Evolutionary conservation across 2,113 vertebrate species (phyloP).

Genomic region (Pelecanoides urinatrix): DNA sequence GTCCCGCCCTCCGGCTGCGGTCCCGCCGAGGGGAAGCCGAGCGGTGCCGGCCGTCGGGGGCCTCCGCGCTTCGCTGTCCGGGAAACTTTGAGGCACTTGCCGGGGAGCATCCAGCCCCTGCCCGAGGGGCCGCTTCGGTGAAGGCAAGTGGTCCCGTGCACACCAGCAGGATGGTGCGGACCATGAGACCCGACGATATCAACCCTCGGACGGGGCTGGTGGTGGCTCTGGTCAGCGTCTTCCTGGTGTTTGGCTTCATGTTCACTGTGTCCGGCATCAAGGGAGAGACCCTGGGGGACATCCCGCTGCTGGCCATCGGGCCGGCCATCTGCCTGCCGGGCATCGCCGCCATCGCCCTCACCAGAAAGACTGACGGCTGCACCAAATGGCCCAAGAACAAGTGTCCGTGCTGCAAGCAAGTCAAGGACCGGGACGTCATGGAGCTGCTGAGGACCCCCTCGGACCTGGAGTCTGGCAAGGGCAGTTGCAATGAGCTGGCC

Average conservation of each 20-base stretch:
- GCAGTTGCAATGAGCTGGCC: conserved; percentile 72
- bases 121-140: not conserved
- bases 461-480: conserved; percentile 76
- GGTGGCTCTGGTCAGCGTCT: conserved; percentile 83
- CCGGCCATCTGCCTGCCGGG: conserved; percentile 84
- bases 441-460: conserved; percentile 78
- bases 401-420: conserved; percentile 63
- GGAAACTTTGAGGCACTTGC: not conserved
- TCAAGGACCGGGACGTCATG: conserved; percentile 67
- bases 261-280: conserved; percentile 86
- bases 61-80: accelerated
- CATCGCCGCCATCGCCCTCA: conserved; percentile 79
- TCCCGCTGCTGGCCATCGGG: conserved; percentile 83
- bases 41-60: not conserved
- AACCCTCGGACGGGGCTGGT: conserved; percentile 84
- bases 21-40: not conserved
- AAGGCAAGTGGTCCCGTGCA: not conserved
- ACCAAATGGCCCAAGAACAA: conserved; percentile 78
- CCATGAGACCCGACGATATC: conserved; percentile 82
- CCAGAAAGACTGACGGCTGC: conserved; percentile 82
- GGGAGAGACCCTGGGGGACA: conserved; percentile 81
- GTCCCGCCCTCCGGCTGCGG: not conserved
- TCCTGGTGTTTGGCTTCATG: conserved; percentile 87
- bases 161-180: conserved; percentile 42
- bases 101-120: not conserved